Evolutionary conservation across 2,888 invertebrate genomes (phyloP).

Genomic region (Chloroclysta siterata): DNA sequence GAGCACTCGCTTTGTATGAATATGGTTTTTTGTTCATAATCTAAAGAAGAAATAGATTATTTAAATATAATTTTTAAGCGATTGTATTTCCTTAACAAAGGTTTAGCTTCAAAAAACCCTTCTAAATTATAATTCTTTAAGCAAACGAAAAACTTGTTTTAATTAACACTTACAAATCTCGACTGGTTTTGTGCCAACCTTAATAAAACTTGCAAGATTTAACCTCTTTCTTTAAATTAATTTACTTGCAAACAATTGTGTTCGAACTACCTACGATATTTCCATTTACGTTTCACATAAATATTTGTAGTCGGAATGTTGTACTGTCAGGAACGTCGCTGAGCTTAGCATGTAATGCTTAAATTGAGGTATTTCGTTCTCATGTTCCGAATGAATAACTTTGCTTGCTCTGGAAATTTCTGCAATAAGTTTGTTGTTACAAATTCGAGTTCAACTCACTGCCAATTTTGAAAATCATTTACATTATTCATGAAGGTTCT

Average conservation of each 20-base stretch:
- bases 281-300: conserved; percentile 9
- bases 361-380: conserved; percentile 27
- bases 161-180: conserved; percentile 35
- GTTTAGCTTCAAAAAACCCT: neutral
- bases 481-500: neutral
- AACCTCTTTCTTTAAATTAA: conserved; percentile 2
- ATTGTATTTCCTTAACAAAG: too few species aligned
- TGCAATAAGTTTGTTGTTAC: neutral
- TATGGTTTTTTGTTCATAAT: too few species aligned
- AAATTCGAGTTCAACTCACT: neutral
- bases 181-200: conserved; percentile 4
- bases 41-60: too few species aligned
- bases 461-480: neutral
- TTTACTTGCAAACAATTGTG: neutral
- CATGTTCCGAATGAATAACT: conserved; percentile 10
- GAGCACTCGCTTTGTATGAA: neutral
- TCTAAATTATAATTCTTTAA: conserved; percentile 19
- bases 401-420: neutral
- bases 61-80: too few species aligned
- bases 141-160: conserved; percentile 33
- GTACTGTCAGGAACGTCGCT: conserved; percentile 8
- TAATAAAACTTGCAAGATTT: conserved; percentile 20
- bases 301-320: conserved; percentile 19
- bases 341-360: conserved; percentile 20
- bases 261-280: neutral